Percentiles rank a stretch among this genome's conserved stretches.
Evolutionary conservation across 1,140 invertebrate genomes (phyloP).

Genomic region (Metaphire vulgaris): DNA sequence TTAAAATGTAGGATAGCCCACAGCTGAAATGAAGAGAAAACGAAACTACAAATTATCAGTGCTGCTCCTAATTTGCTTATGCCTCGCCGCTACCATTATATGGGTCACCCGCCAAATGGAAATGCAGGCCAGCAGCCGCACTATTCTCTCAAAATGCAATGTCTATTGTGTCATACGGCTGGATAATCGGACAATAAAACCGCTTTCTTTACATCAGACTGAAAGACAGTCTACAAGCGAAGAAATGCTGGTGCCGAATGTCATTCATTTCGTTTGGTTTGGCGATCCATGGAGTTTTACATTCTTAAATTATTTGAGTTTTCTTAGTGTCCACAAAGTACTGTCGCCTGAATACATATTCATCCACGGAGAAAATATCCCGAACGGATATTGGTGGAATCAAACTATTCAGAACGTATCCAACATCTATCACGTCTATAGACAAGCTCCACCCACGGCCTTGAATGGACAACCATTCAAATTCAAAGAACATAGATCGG

Average conservation of each 20-base stretch:
- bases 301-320: neutral
- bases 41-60: no score
- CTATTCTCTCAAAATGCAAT: no score
- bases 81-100: no score
- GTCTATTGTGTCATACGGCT: no score
- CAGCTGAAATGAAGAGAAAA: no score
- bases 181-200: no score
- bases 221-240: no score
- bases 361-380: neutral
- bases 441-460: neutral
- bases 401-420: neutral
- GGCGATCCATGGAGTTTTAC: neutral
- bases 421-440: neutral
- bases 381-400: neutral
- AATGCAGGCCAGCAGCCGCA: no score
- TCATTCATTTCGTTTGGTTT: neutral
- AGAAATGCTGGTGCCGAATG: neutral
- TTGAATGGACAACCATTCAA: neutral
- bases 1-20: no score
- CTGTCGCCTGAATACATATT: neutral
- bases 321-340: neutral
- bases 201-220: no score
- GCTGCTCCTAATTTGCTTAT: no score
- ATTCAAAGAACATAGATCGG: conserved; percentile 19
- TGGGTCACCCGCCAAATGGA: no score